These are phyloP conservation scores for Poecilia latipinna DNA, from an alignment of 2,113 vertebrate genomes.

Conservation along the genomic window DNA sequence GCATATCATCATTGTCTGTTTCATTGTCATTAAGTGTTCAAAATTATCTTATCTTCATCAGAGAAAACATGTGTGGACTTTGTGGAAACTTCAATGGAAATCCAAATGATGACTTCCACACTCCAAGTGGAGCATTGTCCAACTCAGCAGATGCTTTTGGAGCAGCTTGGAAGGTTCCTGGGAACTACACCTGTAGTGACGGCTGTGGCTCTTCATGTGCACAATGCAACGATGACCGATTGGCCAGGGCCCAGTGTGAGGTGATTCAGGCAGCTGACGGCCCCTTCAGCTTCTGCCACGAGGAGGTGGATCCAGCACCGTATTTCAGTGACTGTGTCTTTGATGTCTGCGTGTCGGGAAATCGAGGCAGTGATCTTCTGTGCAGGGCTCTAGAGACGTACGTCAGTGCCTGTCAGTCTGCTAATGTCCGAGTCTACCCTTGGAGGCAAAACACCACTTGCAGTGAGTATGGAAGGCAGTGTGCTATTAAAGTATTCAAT, in stretches of 20 bases:
- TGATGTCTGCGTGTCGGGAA: too few species aligned
- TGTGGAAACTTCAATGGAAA: conserved; percentile 77
- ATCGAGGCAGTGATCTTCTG: too few species aligned
- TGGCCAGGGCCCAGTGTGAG: conserved; percentile 46
- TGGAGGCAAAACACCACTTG: conserved; percentile 74
- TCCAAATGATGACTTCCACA: conserved; percentile 60
- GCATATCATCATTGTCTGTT: too few species aligned
- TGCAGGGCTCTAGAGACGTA: conserved; percentile 69
- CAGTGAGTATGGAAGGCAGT: conserved; percentile 51
- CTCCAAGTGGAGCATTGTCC: conserved; percentile 42
- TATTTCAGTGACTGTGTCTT: conserved; percentile 68
- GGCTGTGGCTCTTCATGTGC: conserved; percentile 47
- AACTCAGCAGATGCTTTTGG: conserved; percentile 39
- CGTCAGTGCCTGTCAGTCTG: conserved; percentile 66
- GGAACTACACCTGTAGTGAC: conserved; percentile 45
- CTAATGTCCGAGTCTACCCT: conserved; percentile 54
- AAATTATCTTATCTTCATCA: not conserved
- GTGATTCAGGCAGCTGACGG: conserved; percentile 56
- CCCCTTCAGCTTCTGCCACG: conserved; percentile 67
- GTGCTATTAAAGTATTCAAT: not conserved
- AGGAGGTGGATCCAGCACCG: conserved; percentile 36
- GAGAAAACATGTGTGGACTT: conserved; percentile 64
- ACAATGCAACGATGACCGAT: conserved; percentile 32
- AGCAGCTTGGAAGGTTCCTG: conserved; percentile 53
- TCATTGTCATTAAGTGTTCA: too few species aligned